Evolutionary conservation across 30 jellyfish, hydroid and myxozoan species (phyloP), one percentile per base, ranked within the genome.

Genomic region (Hydra vulgaris): DNA sequence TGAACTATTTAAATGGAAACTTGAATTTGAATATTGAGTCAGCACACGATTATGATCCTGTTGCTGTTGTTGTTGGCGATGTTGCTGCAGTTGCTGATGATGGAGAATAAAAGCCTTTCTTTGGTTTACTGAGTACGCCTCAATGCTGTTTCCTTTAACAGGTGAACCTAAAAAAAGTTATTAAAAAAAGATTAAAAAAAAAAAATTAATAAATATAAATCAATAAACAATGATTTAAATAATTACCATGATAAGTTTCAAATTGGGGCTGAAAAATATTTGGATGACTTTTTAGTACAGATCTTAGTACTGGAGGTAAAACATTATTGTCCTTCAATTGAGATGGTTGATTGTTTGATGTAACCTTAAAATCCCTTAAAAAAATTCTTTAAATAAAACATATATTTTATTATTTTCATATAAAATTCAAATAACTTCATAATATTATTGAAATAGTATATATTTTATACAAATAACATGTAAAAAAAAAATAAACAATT

Each of bases 241-340:
- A 56, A 56, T 15, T 79, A 88, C 96, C 96, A 83, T 88, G 89
- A 23, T 80, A 80, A n/a, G 87, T 88, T 53, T 88, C 96, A 80
- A 82, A 83, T 53, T 82, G 79, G 7, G 97, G 97, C 56, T 87
- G 74, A 54, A 90, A 90, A 26, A 79, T 18, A 12, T 82, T 78
- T 1, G 97, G 95, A 19, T 84, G 23, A 53, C 53, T 76, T 15
- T 66, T 77, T 26, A 90, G 89, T 8, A 85, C 53, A 25, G 86
- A 91, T 54, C 82, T 95, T 8, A 90, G 81, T 20, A 82, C 72
- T 25, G 70, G 72, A 70, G 97, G 97, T 54, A 85, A 23, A 53
- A 79, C 83, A 18, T 66, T 85, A 27, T 77, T 74, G 72, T 66
- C 84, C 17, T 52, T 54, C 23, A 81, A 52, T 26, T 81, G 92